Base-by-base conservation (phyloP, 37 sponge, comb jelly and placozoan species). In the Mnemiopsis leidyi region DNA sequence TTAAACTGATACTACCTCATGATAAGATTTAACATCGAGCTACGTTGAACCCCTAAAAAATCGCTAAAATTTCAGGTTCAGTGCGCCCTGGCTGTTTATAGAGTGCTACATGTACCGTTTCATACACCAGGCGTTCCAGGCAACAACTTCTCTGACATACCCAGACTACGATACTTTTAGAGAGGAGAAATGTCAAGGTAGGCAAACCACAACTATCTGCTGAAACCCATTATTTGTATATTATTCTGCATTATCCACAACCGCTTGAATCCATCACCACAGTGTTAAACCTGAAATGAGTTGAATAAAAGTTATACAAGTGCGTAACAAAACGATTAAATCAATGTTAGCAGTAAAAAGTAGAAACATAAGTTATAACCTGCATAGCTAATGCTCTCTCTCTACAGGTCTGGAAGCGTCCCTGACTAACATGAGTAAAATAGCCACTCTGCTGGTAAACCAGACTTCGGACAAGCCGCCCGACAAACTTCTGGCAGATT, bases 51-150 rank as follows among this genome's bases (percentile, higher is more conserved):
- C n/a, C n/a, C n/a, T n/a, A n/a, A n/a, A n/a, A n/a, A n/a, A n/a
- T n/a, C n/a, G n/a, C n/a, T n/a, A n/a, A n/a, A 5, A 29, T 71
- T n/a, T 71, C 82, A 82, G 99, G 99, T 97, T 95, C 82, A 31
- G 83, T 0, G 95, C 95, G 30, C 96, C 99, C 0, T 99, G 99
- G 99, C 94, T 99, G 38, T 96, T 95, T 85, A 94, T 96, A 0
- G 99, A 99, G 94, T 99, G 99, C 69, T 99, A 93, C 95, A 95
- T 99, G 98, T 99, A 99, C 94, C 69, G 99, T 33, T 95, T 24
- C 38, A 92, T 92, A 32, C 76, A 73, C 76, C 23, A 20, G n/a
- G 93, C 33, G n/a, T 38, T 85, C 40, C 90, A 85, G 61, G 40
- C 2, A 1, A 85, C 90, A 7, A 38, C 48, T 26, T 18, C 33